Evolutionary conservation across 92 coral and sea anemone genomes (phyloP), one percentile per base, ranked within the genome.

Genomic region (Isaurus tuberculatus): DNA sequence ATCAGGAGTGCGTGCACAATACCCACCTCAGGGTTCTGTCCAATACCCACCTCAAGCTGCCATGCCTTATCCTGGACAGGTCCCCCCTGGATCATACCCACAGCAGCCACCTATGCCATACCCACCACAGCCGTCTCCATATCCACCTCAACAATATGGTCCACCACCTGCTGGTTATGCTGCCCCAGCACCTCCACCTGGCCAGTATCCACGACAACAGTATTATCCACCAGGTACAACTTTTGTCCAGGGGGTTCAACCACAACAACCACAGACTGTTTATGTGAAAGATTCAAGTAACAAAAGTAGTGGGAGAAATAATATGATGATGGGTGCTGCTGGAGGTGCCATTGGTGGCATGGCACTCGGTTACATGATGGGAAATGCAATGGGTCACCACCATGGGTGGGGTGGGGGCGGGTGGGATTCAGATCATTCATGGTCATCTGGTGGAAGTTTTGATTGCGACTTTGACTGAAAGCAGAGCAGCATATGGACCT

Each of bases 311-410:
- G 75, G 86, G 37, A 86, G 86, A 60, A 88, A 86, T 44, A 75
- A 87, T 42, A 85, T 84, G 92, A 6, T 96, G 85, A 90, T 95
- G 92, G 99, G 98, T 55, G 99, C 98, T 44, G 99, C 98, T 0
- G 99, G 98, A 34, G 99, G 99, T 55, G 98, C 95, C 32, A 86
- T 96, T 8, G 99, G 97, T 77, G 99, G 99, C 40, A 93, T 95
- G 13, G 95, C 98, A 22, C 86, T 96, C 91, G 99, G 99, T 51
- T 94, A 90, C 85, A 95, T 95, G 95, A 48, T 96, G 82, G 99
- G 99, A 1, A 90, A 91, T 75, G 92, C 97, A 0, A 79, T 95
- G 31, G 98, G 98, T 8, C 83, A 85, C 84, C 91, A 88, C 81
- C 88, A 20, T 84, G 94, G 97, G 16, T 57, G 70, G 55, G 82